Evolutionary conservation across 2,888 invertebrate genomes (phyloP).

Genomic region (Drosophila siamana): DNA sequence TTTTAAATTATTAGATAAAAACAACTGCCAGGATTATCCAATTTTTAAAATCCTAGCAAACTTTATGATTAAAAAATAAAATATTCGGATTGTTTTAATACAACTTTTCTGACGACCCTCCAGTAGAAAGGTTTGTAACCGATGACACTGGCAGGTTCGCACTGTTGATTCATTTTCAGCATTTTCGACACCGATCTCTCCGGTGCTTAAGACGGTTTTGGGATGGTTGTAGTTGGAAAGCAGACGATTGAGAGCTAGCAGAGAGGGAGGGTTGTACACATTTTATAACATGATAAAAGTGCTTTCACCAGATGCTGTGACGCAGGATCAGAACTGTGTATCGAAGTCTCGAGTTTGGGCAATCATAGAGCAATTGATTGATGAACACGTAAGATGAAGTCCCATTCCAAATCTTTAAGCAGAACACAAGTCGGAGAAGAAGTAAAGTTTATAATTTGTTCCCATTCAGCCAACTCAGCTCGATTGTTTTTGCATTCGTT

Average conservation of each 20-base stretch:
- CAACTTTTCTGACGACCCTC: constrained; percentile 32
- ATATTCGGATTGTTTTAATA: too few relatives aligned
- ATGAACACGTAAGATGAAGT: constrained; percentile 21
- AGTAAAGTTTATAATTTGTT: constrained; percentile 67
- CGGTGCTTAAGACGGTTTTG: constrained; percentile 13
- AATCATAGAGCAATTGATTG: constrained; percentile 74
- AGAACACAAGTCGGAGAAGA: background rate
- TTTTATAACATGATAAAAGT: constrained; percentile 77
- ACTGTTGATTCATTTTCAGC: constrained; percentile 11
- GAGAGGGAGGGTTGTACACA: constrained; percentile 60
- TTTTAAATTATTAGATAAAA: too few relatives aligned
- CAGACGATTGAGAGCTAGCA: background rate
- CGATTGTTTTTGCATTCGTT: constrained; percentile 49
- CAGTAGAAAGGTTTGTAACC: constrained; percentile 60
- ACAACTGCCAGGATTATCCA: too few relatives aligned
- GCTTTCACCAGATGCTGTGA: constrained; percentile 58
- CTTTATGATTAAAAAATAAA: too few relatives aligned
- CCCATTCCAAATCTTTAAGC: background rate
- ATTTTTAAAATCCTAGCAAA: too few relatives aligned
- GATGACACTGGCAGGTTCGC: constrained; percentile 62
- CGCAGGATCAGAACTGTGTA: constrained; percentile 58
- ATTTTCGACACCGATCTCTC: constrained; percentile 36
- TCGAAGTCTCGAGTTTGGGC: constrained; percentile 41
- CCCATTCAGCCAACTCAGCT: constrained; percentile 63
- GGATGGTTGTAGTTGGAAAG: background rate